Evolutionary conservation across 2,797 vertebrate species (phyloP).

Genomic region (Botia kubotai): DNA sequence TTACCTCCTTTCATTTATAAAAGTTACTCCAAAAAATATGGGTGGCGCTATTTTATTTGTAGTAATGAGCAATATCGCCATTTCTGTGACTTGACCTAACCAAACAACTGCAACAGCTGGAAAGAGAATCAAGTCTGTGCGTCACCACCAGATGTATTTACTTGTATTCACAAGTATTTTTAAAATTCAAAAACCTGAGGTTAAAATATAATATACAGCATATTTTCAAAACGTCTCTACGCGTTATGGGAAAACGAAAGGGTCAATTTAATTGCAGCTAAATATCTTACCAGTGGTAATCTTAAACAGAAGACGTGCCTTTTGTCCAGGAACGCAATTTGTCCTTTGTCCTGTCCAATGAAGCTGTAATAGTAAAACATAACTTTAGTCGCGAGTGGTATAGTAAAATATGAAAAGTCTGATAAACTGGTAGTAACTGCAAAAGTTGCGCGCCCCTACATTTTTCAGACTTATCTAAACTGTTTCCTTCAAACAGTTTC

Average conservation of each 20-base stretch:
- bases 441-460: constrained; percentile 51
- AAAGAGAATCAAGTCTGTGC: constrained; percentile 5
- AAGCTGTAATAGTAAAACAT: constrained; percentile 12
- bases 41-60: neutral
- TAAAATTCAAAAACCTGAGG: neutral
- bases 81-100: constrained; percentile 51
- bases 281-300: constrained; percentile 10
- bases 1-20: neutral
- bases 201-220: neutral
- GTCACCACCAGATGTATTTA: neutral
- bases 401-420: neutral
- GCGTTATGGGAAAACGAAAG: neutral
- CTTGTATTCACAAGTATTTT: neutral
- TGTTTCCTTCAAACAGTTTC: neutral
- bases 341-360: neutral
- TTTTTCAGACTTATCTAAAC: constrained; percentile 50
- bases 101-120: constrained; percentile 53
- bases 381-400: neutral
- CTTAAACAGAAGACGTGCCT: constrained; percentile 19
- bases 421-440: constrained; percentile 23
- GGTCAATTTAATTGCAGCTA: too few species aligned
- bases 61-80: constrained; percentile 39
- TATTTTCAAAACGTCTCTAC: neutral
- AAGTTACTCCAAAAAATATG: neutral
- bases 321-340: neutral